Percentiles rank a stretch among this genome's conserved stretches.
Evolutionary conservation across 2,888 invertebrate species (phyloP).

Genomic region (Athrips mouffetella): DNA sequence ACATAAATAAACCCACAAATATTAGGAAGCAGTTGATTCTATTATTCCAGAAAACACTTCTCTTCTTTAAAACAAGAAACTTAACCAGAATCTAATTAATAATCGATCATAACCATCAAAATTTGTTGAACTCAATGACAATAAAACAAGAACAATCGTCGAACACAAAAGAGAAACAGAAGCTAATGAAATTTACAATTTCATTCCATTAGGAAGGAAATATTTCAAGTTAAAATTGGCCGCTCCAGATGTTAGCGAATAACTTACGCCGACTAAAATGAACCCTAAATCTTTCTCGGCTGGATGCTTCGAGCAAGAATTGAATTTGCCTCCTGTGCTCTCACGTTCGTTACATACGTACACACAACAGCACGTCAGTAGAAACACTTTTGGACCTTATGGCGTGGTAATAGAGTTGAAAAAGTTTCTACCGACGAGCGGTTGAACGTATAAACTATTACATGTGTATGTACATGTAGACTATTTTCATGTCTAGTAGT

Average conservation of each 20-base stretch:
- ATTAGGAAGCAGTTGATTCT: too few relatives aligned
- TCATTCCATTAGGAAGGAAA: conserved; percentile 47
- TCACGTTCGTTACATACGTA: conserved; percentile 23
- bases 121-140: neutral
- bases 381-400: too few relatives aligned
- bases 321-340: conserved; percentile 59
- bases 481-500: too few relatives aligned
- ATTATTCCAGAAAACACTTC: too few relatives aligned
- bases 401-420: too few relatives aligned
- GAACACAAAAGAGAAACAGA: conserved; percentile 14
- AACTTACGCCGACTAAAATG: conserved; percentile 67
- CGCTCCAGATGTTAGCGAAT: conserved; percentile 70
- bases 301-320: conserved; percentile 66
- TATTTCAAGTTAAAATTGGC: conserved; percentile 62
- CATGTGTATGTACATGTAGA: too few relatives aligned
- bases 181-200: conserved; percentile 50
- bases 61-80: too few relatives aligned
- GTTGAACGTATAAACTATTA: too few relatives aligned
- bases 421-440: too few relatives aligned
- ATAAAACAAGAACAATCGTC: conserved; percentile 14
- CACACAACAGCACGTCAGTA: too few relatives aligned
- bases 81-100: neutral
- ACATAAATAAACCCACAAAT: too few relatives aligned
- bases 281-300: conserved; percentile 66
- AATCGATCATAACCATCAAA: neutral